These are phyloP conservation scores for Acanthis flammea DNA, from an alignment of 2,797 vertebrate genomes.

Conservation along the genomic window DNA sequence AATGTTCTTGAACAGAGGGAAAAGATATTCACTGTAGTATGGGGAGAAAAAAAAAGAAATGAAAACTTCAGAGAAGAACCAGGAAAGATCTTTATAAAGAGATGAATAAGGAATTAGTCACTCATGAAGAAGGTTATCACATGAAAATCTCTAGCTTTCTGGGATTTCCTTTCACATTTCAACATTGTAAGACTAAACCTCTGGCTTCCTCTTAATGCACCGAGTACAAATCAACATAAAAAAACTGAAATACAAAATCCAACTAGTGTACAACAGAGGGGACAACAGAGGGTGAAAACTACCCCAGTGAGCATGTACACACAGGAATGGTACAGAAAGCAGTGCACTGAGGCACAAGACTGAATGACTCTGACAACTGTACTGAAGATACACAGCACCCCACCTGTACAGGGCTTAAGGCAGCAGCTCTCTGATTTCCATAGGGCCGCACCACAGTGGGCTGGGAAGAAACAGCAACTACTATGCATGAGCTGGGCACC, in stretches of 20 bases:
- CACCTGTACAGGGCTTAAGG: not conserved
- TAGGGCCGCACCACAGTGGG: accelerated
- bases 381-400: not conserved
- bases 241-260: not conserved
- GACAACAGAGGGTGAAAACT: not conserved
- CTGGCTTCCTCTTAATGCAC: not conserved
- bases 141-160: not conserved
- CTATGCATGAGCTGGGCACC: not conserved
- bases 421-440: not conserved
- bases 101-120: not conserved
- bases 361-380: not conserved
- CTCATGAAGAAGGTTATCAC: not conserved
- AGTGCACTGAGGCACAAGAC: not conserved
- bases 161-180: not conserved
- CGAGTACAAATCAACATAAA: not conserved
- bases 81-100: not conserved
- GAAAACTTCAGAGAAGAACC: not conserved
- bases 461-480: not conserved
- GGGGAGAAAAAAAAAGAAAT: not conserved
- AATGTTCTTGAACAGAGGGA: not conserved
- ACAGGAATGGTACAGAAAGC: accelerated
- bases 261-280: not conserved
- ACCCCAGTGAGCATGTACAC: accelerated
- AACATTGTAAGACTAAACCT: not conserved
- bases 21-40: not conserved